phyloP scores from a whole-genome alignment of 2,113 vertebrate species.

The Cyrtonyx montezumae region DNA sequence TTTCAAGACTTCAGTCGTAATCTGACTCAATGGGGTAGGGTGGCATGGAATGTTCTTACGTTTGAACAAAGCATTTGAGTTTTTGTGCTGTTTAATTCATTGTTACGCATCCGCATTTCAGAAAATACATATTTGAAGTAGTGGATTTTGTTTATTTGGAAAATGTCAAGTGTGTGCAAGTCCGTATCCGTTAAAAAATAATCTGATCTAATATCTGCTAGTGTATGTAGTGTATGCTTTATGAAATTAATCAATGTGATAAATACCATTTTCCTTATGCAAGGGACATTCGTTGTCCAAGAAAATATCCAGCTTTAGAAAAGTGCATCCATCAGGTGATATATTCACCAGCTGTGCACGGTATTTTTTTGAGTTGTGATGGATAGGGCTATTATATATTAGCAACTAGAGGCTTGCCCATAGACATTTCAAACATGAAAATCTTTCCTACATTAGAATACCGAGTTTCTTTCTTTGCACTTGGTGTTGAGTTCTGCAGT shows the following conservation, averaged over 20 bases:
- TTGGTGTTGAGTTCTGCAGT: neutral
- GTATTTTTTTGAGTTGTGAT: neutral
- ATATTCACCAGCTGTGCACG: neutral
- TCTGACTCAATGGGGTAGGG: neutral
- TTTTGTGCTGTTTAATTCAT: neutral
- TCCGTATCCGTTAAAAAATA: neutral
- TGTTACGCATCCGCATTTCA: neutral
- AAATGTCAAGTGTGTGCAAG: too few species aligned
- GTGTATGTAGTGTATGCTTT: neutral
- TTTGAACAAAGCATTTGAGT: neutral
- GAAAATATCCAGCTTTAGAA: neutral
- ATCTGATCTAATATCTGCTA: neutral
- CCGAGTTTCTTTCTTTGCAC: neutral
- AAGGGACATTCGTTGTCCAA: neutral
- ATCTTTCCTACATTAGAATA: neutral
- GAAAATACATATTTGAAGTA: neutral
- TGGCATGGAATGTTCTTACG: neutral
- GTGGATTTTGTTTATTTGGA: neutral
- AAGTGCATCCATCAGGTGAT: neutral
- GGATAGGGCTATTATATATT: neutral
- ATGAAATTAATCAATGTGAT: neutral
- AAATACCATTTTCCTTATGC: neutral
- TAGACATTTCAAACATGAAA: neutral
- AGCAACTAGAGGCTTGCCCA: neutral
- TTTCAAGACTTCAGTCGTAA: rapidly evolving